These are phyloP conservation scores for Tribolium madens DNA, from an alignment of 1,140 invertebrate species.

Conservation along the genomic window DNA sequence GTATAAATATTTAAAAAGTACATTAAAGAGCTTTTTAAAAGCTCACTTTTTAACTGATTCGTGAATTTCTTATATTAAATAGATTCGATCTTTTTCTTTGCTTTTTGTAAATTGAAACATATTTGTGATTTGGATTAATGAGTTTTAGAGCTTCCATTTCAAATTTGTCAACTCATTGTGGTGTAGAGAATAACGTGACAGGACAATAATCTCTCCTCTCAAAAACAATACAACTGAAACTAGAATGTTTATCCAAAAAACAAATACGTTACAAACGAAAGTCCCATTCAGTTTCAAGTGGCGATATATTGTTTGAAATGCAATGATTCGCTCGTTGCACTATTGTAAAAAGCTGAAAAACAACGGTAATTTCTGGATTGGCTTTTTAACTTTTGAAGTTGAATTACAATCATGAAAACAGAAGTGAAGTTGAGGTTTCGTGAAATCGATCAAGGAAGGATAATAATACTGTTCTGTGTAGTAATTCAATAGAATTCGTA, in stretches of 20 bases:
- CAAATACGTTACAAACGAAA: constrained; percentile 14
- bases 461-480: not conserved
- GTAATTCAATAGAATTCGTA: constrained; percentile 4
- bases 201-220: constrained; percentile 6
- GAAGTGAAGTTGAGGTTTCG: not conserved
- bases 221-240: constrained; percentile 9
- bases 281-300: constrained; percentile 31
- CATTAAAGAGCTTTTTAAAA: constrained; percentile 27
- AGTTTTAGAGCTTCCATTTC: not conserved
- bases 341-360: constrained; percentile 5
- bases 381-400: not conserved
- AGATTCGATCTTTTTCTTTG: not conserved
- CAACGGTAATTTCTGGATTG: constrained; percentile 18
- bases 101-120: not conserved
- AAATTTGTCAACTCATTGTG: constrained; percentile 7
- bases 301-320: constrained; percentile 24
- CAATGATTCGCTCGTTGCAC: constrained; percentile 3
- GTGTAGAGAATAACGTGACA: constrained; percentile 7
- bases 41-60: constrained; percentile 5
- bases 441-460: constrained; percentile 17
- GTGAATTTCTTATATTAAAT: constrained; percentile 6
- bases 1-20: constrained; percentile 29
- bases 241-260: constrained; percentile 36
- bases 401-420: constrained; percentile 4
- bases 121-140: not conserved